Percentiles rank a stretch among this genome's conserved stretches.
Conservation (phyloP, 2,113 vertebrate genomes). For the Pedetes capensis region DNA sequence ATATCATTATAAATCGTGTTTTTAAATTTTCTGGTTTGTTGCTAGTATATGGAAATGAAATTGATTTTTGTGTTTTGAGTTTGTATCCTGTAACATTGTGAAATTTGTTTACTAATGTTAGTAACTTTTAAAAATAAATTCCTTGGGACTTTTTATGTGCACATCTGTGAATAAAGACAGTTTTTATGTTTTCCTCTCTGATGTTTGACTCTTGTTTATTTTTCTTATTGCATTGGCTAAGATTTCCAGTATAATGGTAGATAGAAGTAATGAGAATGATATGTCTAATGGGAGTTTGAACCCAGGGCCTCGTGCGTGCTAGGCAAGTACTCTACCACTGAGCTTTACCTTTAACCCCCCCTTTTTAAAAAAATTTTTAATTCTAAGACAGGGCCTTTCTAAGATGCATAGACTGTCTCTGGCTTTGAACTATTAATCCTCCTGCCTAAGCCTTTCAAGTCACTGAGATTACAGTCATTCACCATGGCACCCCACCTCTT, state of each 20-base stretch:
- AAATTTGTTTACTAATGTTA: conserved; percentile 33
- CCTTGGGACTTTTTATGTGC: conserved; percentile 6
- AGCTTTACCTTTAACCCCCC: no score
- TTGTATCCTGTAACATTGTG: conserved; percentile 34
- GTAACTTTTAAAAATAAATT: conserved; percentile 52
- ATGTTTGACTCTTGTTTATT: conserved; percentile 58
- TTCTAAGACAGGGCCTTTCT: no score
- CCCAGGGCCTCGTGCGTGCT: no score
- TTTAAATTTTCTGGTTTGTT: conserved; percentile 25
- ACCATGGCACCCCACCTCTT: no score
- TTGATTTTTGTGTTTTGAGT: conserved; percentile 53
- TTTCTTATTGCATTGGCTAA: conserved; percentile 1
- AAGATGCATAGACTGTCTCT: no score
- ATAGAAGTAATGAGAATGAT: background rate
- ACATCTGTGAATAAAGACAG: conserved; percentile 59
- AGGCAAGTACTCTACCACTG: no score
- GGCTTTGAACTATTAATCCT: no score
- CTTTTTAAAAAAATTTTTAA: no score
- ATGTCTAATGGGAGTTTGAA: no score
- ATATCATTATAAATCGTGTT: conserved; percentile 3
- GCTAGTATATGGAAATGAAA: background rate
- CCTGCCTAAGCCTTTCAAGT: no score
- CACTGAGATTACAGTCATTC: no score
- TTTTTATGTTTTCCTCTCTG: conserved; percentile 40
- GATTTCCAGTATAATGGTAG: background rate